Percentiles rank a stretch among this genome's conserved stretches.
Conservation (phyloP, 2,113 vertebrate genomes). For the Balaenoptera acutorostrata region DNA sequence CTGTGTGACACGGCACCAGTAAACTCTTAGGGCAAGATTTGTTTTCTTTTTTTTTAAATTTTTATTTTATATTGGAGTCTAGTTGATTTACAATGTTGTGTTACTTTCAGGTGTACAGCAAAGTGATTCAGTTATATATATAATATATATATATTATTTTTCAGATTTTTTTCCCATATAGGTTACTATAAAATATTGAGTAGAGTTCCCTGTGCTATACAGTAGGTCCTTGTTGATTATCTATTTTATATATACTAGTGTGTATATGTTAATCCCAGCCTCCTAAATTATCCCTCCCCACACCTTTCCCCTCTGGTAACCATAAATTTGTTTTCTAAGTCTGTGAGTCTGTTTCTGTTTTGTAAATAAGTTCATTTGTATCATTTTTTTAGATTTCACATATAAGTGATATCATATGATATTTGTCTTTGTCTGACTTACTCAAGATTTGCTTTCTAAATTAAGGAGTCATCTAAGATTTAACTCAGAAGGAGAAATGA, state of each 20-base stretch:
- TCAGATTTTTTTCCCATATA: not conserved
- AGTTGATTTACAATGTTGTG: not conserved
- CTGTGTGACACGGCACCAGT: not conserved
- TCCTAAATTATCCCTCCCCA: accelerated
- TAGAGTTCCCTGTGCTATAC: not conserved
- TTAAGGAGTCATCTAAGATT: not conserved
- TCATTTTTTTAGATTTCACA: not conserved
- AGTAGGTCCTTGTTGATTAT: not conserved
- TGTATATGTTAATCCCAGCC: not conserved
- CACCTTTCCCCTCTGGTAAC: not conserved
- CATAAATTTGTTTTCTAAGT: not conserved
- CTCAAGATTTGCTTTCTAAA: not conserved
- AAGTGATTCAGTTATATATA: not conserved
- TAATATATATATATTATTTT: not conserved
- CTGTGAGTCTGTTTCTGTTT: not conserved
- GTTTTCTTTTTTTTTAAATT: not conserved
- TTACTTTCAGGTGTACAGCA: not conserved
- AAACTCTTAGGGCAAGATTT: not conserved
- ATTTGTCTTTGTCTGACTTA: not conserved
- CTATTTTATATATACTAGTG: not conserved
- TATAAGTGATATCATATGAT: not conserved
- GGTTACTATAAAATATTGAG: not conserved
- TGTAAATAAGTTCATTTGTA: not conserved
- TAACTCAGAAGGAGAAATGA: not conserved
- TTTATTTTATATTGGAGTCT: not conserved